Conservation (phyloP, 30 jellyfish, hydroid and myxozoan species). For the Aurelia sp. region DNA sequence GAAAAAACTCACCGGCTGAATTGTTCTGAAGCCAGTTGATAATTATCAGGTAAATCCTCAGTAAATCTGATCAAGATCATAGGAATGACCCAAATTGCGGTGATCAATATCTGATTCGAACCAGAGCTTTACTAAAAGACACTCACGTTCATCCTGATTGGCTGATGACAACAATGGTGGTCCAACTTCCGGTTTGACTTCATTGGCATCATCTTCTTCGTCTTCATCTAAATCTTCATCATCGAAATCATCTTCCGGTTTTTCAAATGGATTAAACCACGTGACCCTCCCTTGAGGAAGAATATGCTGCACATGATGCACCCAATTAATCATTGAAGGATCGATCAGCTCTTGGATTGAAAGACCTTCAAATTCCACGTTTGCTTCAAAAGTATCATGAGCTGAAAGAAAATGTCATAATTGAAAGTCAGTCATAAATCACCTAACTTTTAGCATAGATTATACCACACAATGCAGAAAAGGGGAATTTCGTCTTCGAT, state of each 20-base stretch:
- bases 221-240: conserved; percentile 96
- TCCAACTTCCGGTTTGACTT: conserved; percentile 86
- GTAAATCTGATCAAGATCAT: no score
- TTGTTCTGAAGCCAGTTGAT: no score
- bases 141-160: conserved; percentile 82
- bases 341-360: conserved; percentile 83
- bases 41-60: no score
- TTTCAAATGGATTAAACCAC: conserved; percentile 91
- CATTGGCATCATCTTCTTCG: conserved; percentile 62
- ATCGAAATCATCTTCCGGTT: conserved; percentile 95
- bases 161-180: conserved; percentile 82
- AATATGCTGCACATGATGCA: conserved; percentile 92
- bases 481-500: no score
- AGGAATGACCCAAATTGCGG: no score
- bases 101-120: background rate
- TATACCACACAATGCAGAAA: no score
- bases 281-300: conserved; percentile 98
- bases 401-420: conserved; percentile 23
- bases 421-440: background rate
- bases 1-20: no score
- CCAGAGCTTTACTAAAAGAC: no score
- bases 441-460: background rate
- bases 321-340: conserved; percentile 91
- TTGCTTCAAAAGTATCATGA: conserved; percentile 77
- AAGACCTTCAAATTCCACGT: conserved; percentile 93